Base-by-base conservation (phyloP, 2,113 vertebrate genomes). In the Tachysurus vachellii region DNA sequence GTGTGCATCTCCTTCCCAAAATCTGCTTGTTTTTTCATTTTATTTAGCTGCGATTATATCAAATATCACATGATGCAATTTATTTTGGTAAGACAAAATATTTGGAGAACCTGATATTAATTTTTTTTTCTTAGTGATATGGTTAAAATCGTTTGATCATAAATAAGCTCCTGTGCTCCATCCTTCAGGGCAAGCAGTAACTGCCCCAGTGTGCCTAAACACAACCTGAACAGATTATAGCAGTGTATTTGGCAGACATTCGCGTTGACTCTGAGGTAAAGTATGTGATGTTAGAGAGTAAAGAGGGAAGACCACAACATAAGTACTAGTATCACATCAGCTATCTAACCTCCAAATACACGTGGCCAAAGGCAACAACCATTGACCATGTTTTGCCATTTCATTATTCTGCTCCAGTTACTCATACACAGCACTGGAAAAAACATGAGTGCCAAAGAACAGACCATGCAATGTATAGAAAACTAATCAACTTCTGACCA, bases 201-300 rank as follows among this genome's bases (percentile, higher is more conserved):
- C 19, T 81, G 73, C 47, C 26, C 28, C 66, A 87, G 81, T 76
- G 79, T 10, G 68, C 3, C 14, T 68, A 36, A 84, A 80, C 64
- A 50, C 82, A 66, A 31, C 59, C 70, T 82, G 79, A 56, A 87
- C 76, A 54, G 28, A 84, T 11, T 80, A 59, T 17, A 56, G 80
- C 66, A 36, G 70, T 73, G 54, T 54, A 66, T 82, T 71, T 91
- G 80, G 81, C 89, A 83, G 88, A 86, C 88, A 91, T 88, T 91
- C 91, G 31, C 19, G 68, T 75, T 13, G 91, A n/a, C n/a, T n/a
- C n/a, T n/a, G n/a, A n/a, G 90, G 76, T 87, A 91, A 92, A 75
- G 91, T 86, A 92, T 85, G 83, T 82, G 80, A 81, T 92, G 88
- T 89, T 87, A 90, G 82, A 85, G 1, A 11, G 50, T 50, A 53